phyloP scores from a whole-genome alignment of 2,797 vertebrate species.

The Brachyrhaphis roseni region DNA sequence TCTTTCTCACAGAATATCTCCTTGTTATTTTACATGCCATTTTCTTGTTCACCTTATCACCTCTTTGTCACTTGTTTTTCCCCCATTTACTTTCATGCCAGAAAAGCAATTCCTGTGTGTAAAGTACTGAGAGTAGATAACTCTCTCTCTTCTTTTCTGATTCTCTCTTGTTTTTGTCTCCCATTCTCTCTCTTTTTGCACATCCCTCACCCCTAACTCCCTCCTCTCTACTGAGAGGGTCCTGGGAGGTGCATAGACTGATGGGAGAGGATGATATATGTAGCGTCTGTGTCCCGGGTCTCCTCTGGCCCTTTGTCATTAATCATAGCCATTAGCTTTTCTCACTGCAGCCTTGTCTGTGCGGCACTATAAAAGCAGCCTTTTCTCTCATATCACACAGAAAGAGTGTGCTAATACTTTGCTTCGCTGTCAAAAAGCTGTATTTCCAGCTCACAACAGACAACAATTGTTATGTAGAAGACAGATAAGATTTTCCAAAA shows the following conservation, averaged over 20 bases:
- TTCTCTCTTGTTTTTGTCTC: conserved; percentile 36
- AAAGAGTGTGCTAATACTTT: conserved; percentile 73
- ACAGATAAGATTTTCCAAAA: conserved; percentile 63
- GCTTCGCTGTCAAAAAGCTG: conserved; percentile 73
- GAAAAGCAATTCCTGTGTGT: conserved; percentile 84
- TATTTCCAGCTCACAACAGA: conserved; percentile 62
- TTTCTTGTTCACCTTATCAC: conserved; percentile 97
- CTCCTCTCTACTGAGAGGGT: conserved; percentile 81
- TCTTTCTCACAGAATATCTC: conserved; percentile 87
- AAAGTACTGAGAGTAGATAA: conserved; percentile 88
- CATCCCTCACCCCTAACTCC: not conserved
- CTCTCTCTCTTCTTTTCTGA: conserved; percentile 61
- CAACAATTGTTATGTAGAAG: conserved; percentile 71
- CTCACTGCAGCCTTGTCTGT: conserved; percentile 96
- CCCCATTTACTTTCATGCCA: conserved; percentile 48
- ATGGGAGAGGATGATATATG: conserved; percentile 99
- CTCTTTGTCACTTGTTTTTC: conserved; percentile 84
- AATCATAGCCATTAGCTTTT: conserved; percentile 99
- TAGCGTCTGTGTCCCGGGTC: conserved; percentile 99
- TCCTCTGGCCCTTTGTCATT: conserved; percentile 99
- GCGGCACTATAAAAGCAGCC: conserved; percentile 87
- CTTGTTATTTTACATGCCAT: conserved; percentile 95
- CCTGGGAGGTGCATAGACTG: conserved; percentile 98
- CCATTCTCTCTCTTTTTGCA: conserved; percentile 20
- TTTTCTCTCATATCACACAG: conserved; percentile 87